phyloP scores from a whole-genome alignment of 2,113 vertebrate species.

The Bostrychus sinensis region DNA sequence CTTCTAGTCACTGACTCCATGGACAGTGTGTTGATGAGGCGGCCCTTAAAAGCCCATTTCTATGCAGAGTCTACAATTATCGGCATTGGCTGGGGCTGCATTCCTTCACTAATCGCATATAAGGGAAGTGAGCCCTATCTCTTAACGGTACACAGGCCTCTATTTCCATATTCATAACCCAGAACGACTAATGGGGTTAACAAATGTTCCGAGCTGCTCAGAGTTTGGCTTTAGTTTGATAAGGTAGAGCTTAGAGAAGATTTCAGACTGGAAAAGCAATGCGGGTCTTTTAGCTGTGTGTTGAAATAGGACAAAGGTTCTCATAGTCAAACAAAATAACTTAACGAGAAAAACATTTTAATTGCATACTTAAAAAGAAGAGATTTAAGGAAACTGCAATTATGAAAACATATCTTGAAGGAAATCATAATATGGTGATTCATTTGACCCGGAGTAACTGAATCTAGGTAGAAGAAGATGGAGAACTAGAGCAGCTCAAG shows the following conservation, averaged over 20 bases:
- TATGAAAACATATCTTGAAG: conserved; percentile 26
- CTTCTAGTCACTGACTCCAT: conserved; percentile 73
- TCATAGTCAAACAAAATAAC: conserved; percentile 10
- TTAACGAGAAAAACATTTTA: conserved; percentile 5
- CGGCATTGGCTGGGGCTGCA: conserved; percentile 82
- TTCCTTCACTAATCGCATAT: conserved; percentile 86
- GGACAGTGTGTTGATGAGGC: conserved; percentile 76
- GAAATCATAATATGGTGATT: conserved; percentile 28
- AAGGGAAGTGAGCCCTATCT: conserved; percentile 87
- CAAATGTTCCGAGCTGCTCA: conserved; percentile 82
- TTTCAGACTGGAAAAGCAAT: conserved; percentile 40
- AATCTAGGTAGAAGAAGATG: conserved; percentile 34
- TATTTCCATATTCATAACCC: conserved; percentile 92
- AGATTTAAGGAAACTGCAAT: neutral
- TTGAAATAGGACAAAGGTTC: conserved; percentile 24
- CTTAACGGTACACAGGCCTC: conserved; percentile 77
- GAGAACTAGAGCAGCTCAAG: conserved; percentile 39
- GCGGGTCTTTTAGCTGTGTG: conserved; percentile 24
- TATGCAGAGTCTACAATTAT: conserved; percentile 90
- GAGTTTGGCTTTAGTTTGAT: conserved; percentile 52
- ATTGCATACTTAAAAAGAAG: conserved; percentile 21
- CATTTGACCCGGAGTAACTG: conserved; percentile 43
- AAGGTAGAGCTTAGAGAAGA: conserved; percentile 17
- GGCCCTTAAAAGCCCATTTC: conserved; percentile 82
- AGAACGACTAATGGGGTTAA: conserved; percentile 89